Conservation (phyloP, 2,888 invertebrate species). For the Timema cristinae region DNA sequence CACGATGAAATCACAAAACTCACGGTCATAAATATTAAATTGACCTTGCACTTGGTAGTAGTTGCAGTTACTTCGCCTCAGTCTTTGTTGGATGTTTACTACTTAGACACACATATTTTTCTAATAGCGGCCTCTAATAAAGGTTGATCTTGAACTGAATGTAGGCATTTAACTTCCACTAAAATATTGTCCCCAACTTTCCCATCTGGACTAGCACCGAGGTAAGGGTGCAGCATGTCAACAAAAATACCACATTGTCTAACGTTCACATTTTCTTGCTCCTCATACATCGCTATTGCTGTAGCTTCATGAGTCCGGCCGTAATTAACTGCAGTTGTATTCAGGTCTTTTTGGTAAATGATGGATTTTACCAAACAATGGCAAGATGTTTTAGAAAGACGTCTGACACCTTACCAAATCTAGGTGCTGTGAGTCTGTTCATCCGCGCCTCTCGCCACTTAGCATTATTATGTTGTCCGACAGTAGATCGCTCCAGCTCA, state of each 20-base stretch:
- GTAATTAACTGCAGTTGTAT: not conserved
- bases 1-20: constrained; percentile 19
- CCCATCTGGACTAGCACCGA: not conserved
- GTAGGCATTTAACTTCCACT: not conserved
- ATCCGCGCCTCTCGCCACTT: too few relatives aligned
- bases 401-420: not conserved
- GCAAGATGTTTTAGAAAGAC: not conserved
- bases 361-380: constrained; percentile 4
- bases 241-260: not conserved
- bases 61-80: not conserved
- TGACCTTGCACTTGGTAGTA: constrained; percentile 10
- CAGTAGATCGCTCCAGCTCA: not conserved
- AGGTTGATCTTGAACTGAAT: not conserved
- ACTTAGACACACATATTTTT: not conserved
- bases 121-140: too few relatives aligned
- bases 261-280: not conserved
- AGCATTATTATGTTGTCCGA: not conserved
- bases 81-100: too few relatives aligned
- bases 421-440: constrained; percentile 15
- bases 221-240: not conserved
- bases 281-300: not conserved
- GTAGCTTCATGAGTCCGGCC: not conserved
- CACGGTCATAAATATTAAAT: constrained; percentile 11
- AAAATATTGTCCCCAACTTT: not conserved
- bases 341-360: not conserved